phyloP scores from a whole-genome alignment of 2,888 invertebrate genomes.

The Amphimallon solstitiale region DNA sequence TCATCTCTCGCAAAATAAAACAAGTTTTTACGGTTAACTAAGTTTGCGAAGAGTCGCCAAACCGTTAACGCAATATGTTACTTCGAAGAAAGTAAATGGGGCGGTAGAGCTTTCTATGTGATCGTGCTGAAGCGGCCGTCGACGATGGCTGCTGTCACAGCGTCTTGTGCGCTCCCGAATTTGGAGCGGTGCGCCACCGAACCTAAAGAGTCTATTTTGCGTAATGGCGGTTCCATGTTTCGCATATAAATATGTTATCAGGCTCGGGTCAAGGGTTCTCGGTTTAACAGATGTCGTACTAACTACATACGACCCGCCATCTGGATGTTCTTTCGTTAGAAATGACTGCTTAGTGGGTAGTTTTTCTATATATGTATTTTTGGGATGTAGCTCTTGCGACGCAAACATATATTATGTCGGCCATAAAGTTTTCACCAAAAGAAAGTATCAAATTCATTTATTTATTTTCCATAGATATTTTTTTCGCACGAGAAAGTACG shows the following conservation, averaged over 20 bases:
- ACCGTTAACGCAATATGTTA: constrained; percentile 30
- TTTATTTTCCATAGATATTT: no score
- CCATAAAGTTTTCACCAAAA: no score
- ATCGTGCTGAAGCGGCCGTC: constrained; percentile 4
- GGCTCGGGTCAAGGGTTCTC: constrained; percentile 25
- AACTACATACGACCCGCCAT: constrained; percentile 14
- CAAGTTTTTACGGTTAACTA: constrained; percentile 29
- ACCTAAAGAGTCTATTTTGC: constrained; percentile 36
- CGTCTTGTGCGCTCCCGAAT: neutral
- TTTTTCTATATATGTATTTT: constrained; percentile 9
- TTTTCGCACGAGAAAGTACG: no score
- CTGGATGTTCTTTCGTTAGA: constrained; percentile 9
- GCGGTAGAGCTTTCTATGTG: constrained; percentile 8
- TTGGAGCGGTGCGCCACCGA: constrained; percentile 20
- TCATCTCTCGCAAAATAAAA: constrained; percentile 9
- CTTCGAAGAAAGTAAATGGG: constrained; percentile 20
- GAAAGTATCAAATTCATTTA: no score
- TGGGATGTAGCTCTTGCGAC: no score
- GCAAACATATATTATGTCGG: no score
- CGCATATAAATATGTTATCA: constrained; percentile 38
- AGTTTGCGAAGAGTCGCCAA: constrained; percentile 26
- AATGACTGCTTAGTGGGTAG: constrained; percentile 1
- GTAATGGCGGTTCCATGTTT: constrained; percentile 38
- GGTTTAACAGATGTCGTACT: constrained; percentile 25
- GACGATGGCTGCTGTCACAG: constrained; percentile 1